These are phyloP conservation scores for Corydoras sp. DNA, from an alignment of 2,113 vertebrate genomes.

Conservation along the genomic window DNA sequence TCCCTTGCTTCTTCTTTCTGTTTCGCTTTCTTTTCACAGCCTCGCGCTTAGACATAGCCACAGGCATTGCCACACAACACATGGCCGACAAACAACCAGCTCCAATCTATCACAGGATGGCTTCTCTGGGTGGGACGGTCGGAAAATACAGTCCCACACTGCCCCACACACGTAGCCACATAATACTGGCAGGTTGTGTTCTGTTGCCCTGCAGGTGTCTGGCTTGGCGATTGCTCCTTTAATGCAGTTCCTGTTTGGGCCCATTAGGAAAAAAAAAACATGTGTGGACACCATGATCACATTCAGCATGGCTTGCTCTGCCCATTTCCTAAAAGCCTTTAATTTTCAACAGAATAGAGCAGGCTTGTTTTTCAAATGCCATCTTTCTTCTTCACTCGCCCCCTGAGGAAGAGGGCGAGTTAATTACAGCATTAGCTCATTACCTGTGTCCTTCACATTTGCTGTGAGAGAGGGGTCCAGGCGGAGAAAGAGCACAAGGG, in stretches of 20 bases:
- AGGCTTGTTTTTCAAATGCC: slow-evolving; percentile 78
- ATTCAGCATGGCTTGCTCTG: slow-evolving; percentile 76
- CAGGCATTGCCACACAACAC: slow-evolving; percentile 34
- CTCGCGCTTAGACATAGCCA: slow-evolving; percentile 6
- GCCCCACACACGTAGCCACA: slow-evolving; percentile 51
- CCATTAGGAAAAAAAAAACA: slow-evolving; percentile 12
- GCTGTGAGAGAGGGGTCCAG: slow-evolving; percentile 47
- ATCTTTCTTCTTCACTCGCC: slow-evolving; percentile 46
- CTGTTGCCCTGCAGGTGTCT: slow-evolving; percentile 70
- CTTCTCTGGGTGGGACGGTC: slow-evolving; percentile 41
- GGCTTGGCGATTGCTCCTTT: slow-evolving; percentile 78
- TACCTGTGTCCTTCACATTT: slow-evolving; percentile 52
- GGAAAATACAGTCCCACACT: slow-evolving; percentile 31
- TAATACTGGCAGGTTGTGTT: slow-evolving; percentile 64
- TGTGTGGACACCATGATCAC: slow-evolving; percentile 63
- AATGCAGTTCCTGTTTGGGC: slow-evolving; percentile 78
- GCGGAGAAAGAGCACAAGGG: background rate
- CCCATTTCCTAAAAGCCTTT: slow-evolving; percentile 61
- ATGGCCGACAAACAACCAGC: slow-evolving; percentile 42
- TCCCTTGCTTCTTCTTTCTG: slow-evolving; percentile 40
- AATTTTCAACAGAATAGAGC: slow-evolving; percentile 53
- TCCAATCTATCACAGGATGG: slow-evolving; percentile 46
- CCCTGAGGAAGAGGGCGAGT: slow-evolving; percentile 41
- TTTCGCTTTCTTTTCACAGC: slow-evolving; percentile 37
- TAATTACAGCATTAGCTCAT: slow-evolving; percentile 58